These are phyloP conservation scores for Papilio glaucus DNA, from an alignment of 1,140 invertebrate genomes.

Conservation along the genomic window DNA sequence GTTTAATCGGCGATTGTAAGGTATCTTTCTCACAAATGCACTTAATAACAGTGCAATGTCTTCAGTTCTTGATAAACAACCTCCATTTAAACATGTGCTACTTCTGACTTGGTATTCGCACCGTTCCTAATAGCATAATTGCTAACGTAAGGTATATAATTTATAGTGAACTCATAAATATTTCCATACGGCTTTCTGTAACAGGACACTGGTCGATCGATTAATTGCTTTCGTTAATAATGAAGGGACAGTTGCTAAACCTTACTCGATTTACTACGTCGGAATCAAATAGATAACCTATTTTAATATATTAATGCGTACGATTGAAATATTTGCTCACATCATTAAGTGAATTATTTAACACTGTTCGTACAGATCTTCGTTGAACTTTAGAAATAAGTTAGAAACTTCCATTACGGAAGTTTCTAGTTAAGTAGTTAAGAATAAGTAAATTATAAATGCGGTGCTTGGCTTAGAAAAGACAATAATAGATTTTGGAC, in stretches of 20 bases:
- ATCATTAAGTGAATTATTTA: too few relatives aligned
- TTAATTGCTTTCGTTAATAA: constrained; percentile 29
- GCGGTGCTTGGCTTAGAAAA: too few relatives aligned
- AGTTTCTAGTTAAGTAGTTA: too few relatives aligned
- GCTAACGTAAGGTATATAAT: constrained; percentile 34
- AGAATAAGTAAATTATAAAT: too few relatives aligned
- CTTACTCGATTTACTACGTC: constrained; percentile 15
- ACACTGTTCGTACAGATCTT: too few relatives aligned
- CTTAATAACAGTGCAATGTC: constrained; percentile 26
- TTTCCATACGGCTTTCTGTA: constrained; percentile 34
- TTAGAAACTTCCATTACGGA: too few relatives aligned
- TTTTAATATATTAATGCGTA: not conserved
- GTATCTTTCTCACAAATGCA: constrained; percentile 20
- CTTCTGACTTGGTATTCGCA: constrained; percentile 22
- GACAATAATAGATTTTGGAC: too few relatives aligned
- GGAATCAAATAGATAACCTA: not conserved
- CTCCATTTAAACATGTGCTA: constrained; percentile 28
- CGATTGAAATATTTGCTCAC: not conserved
- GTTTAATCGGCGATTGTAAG: constrained; percentile 18
- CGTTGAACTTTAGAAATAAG: too few relatives aligned
- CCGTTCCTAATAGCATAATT: constrained; percentile 45
- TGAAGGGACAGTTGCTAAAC: constrained; percentile 14
- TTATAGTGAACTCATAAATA: constrained; percentile 40
- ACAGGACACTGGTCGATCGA: constrained; percentile 38
- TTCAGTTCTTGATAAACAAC: constrained; percentile 27